Conservation (phyloP, 2,113 vertebrate species). For the Scortum barcoo region DNA sequence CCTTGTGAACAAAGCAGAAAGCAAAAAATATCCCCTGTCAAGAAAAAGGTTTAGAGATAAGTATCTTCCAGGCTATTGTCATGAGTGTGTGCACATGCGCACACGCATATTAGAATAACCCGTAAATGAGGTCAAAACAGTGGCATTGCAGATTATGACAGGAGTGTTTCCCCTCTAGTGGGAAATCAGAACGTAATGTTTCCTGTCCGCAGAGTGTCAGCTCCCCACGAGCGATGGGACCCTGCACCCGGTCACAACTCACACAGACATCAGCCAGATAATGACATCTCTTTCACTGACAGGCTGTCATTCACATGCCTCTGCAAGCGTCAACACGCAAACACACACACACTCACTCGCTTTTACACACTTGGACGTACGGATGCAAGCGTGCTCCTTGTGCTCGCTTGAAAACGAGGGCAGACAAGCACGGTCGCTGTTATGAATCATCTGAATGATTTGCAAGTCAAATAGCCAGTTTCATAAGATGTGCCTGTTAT, state of each 20-base stretch:
- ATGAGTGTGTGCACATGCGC: background rate
- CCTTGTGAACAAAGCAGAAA: constrained; percentile 61
- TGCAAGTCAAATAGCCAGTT: constrained; percentile 80
- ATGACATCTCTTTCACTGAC: constrained; percentile 80
- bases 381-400: constrained; percentile 19
- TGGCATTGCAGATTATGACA: constrained; percentile 64
- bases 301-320: constrained; percentile 73
- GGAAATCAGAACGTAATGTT: constrained; percentile 78
- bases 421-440: constrained; percentile 45
- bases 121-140: constrained; percentile 64
- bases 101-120: constrained; percentile 59
- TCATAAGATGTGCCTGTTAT: constrained; percentile 74
- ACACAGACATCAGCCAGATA: constrained; percentile 68
- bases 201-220: constrained; percentile 72
- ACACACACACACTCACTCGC: constrained; percentile 24
- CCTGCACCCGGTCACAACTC: constrained; percentile 59
- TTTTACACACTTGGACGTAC: background rate
- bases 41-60: constrained; percentile 44
- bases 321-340: constrained; percentile 23
- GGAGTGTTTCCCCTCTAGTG: constrained; percentile 71
- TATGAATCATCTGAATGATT: constrained; percentile 77
- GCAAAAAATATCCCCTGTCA: constrained; percentile 16
- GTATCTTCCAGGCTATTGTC: constrained; percentile 44
- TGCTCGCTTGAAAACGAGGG: constrained; percentile 48
- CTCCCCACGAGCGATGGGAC: constrained; percentile 62